A percentile compares a stretch with the other conserved stretches of the same genome.
Evolutionary conservation across 2,888 invertebrate species (phyloP).

Genomic region (Xestia rhomboidea): DNA sequence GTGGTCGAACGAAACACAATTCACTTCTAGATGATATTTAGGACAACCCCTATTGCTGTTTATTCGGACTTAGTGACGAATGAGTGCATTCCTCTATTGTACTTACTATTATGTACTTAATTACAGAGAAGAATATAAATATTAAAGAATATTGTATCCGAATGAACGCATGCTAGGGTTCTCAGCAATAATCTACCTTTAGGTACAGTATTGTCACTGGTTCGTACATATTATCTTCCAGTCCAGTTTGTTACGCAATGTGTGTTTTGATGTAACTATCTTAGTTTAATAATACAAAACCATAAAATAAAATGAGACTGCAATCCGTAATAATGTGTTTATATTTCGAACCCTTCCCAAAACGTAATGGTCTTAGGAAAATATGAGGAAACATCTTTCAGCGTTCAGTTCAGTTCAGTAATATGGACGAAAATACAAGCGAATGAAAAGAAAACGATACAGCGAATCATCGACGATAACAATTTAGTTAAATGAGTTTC

Average conservation of each 20-base stretch:
- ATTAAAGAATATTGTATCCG: constrained; percentile 49
- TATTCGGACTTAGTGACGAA: constrained; percentile 68
- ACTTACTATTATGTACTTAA: constrained; percentile 70
- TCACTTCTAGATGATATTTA: constrained; percentile 75
- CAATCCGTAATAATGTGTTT: constrained; percentile 77
- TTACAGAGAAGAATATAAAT: constrained; percentile 39
- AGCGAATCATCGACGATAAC: constrained; percentile 24
- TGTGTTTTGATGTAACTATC: constrained; percentile 89
- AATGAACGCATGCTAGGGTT: constrained; percentile 67
- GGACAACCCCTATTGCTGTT: constrained; percentile 75
- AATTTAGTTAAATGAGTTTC: constrained; percentile 43
- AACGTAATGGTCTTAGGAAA: constrained; percentile 31
- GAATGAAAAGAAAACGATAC: constrained; percentile 30
- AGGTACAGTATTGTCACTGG: constrained; percentile 80
- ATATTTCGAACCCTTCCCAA: constrained; percentile 48
- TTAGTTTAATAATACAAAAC: constrained; percentile 85
- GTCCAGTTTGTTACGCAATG: constrained; percentile 87
- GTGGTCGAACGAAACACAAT: constrained; percentile 80
- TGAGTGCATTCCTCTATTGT: constrained; percentile 66
- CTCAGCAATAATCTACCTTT: constrained; percentile 68
- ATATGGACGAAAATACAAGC: constrained; percentile 19
- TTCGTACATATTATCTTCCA: constrained; percentile 88
- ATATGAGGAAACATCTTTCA: constrained; percentile 37
- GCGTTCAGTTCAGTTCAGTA: constrained; percentile 17
- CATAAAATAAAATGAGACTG: constrained; percentile 89